A percentile compares a stretch with the other conserved stretches of the same genome.
These are phyloP conservation scores for Anadara kagoshimensis DNA, from an alignment of 1,140 invertebrate species.

Conservation along the genomic window DNA sequence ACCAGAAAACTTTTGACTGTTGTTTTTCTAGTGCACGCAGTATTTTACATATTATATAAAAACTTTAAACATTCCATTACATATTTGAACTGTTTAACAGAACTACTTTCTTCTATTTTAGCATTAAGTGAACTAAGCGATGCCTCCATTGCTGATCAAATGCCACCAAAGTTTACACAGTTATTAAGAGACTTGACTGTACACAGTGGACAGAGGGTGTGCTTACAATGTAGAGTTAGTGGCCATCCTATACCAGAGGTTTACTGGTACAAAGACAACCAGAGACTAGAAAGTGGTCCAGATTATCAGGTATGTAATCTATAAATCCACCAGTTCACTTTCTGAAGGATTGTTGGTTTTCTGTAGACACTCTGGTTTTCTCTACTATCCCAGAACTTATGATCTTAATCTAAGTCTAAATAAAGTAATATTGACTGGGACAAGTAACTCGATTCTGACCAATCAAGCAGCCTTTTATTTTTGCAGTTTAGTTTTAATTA, in stretches of 20 bases:
- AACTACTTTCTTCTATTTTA: slow-evolving; percentile 34
- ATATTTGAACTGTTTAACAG: background rate
- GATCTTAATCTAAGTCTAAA: too few species aligned
- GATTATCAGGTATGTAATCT: slow-evolving; percentile 68
- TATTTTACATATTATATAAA: too few species aligned
- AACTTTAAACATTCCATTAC: too few species aligned
- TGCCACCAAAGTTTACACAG: slow-evolving; percentile 69
- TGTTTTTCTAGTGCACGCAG: too few species aligned
- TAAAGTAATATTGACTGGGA: too few species aligned
- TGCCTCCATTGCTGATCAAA: slow-evolving; percentile 63
- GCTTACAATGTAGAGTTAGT: slow-evolving; percentile 67
- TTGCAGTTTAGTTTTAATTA: too few species aligned
- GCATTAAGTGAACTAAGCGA: slow-evolving; percentile 73
- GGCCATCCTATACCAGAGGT: slow-evolving; percentile 70
- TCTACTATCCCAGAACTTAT: too few species aligned
- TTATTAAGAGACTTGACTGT: slow-evolving; percentile 65
- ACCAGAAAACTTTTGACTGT: too few species aligned
- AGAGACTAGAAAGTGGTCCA: slow-evolving; percentile 61
- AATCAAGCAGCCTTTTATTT: too few species aligned
- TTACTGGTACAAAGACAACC: slow-evolving; percentile 71
- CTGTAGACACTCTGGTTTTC: too few species aligned
- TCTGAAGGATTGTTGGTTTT: too few species aligned
- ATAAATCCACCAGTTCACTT: background rate
- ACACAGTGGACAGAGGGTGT: slow-evolving; percentile 67
- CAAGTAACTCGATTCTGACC: too few species aligned